Percentiles rank a stretch among this genome's conserved stretches.
phyloP scores from a whole-genome alignment of 1,140 invertebrate species.

The Drosophila ercepeae region DNA sequence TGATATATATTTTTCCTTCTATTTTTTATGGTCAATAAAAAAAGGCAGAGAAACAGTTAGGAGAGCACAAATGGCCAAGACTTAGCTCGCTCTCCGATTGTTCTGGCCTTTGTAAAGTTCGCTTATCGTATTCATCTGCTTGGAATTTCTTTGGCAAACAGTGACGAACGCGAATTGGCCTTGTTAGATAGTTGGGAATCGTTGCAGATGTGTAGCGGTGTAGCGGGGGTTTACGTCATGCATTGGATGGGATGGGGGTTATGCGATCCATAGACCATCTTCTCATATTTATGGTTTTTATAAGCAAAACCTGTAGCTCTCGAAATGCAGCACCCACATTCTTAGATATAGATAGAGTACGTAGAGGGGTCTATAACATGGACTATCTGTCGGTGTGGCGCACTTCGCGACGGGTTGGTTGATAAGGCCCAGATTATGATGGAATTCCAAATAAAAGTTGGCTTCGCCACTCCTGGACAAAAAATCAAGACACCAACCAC shows the following conservation, averaged over 20 bases:
- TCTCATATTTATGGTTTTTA: no score
- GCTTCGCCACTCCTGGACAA: slow-evolving; percentile 18
- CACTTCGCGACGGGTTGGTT: slow-evolving; percentile 9
- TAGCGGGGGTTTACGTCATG: no score
- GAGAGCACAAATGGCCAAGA: slow-evolving; percentile 1
- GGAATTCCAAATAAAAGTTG: slow-evolving; percentile 33
- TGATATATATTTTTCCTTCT: not conserved
- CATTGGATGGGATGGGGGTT: no score
- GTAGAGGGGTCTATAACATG: slow-evolving; percentile 33
- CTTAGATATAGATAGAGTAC: slow-evolving; percentile 7
- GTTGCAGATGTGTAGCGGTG: not conserved
- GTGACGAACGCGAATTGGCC: no score
- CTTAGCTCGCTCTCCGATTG: not conserved
- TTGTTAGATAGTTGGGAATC: not conserved
- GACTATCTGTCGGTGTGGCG: slow-evolving; percentile 44
- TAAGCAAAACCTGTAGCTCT: slow-evolving; percentile 8
- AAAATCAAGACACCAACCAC: slow-evolving; percentile 38
- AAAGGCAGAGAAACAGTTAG: not conserved
- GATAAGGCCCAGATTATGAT: slow-evolving; percentile 47
- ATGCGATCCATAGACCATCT: no score
- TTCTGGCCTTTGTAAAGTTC: slow-evolving; percentile 24
- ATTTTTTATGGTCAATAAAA: no score
- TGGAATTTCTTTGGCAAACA: slow-evolving; percentile 44
- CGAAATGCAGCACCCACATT: not conserved
- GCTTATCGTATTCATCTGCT: slow-evolving; percentile 41